Evolutionary conservation across 2,888 invertebrate species (phyloP), one percentile per base, ranked within the genome.

Genomic region (Ormyrus nitidulus): DNA sequence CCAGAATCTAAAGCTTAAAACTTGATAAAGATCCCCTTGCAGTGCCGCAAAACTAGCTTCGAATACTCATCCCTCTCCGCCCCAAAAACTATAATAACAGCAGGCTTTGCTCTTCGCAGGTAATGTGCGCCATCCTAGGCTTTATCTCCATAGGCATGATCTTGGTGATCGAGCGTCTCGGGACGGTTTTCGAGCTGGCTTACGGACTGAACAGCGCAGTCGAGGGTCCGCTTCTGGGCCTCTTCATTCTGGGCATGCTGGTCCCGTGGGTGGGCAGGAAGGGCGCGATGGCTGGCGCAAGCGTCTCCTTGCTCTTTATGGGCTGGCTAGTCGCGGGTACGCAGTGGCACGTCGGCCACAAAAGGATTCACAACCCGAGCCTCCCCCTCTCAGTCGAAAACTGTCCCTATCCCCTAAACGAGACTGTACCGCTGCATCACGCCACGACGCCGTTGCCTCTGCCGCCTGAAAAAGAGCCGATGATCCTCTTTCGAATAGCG

Each of bases 201-300:
- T 91, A 93, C 58, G 93, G 93, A 58, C 92, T 94, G 7, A 92
- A 93, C 7, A 94, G 94, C 0, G 92, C 94, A 2, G 93, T 93
- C 0, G 93, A 93, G n/a, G 95, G 95, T 3, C 94, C 95, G 0
- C 88, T 94, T 6, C 90, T 95, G 2, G 95, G 94, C 0, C 89
- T 95, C 3, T 95, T 95, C 85, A 92, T 93, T 0, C 87, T 95
- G 34, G 95, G 95, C 5, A 93, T 95, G 85, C 91, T 95, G 44
- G 93, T 94, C 82, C 94, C 95, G 0, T 93, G 93, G 85, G 93
- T 83, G 0, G 81, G 79, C 13, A 92, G 92, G 44, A 86, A 92
- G 92, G 93, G 93, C n/a, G 93, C 93, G 9, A 87, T 93, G 58
- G 91, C 91, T 73, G 93, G 93, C 0, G 92, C 87, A 34, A 83